These are phyloP conservation scores for Plagodis dolabraria DNA, from an alignment of 2,888 invertebrate genomes.

Conservation along the genomic window DNA sequence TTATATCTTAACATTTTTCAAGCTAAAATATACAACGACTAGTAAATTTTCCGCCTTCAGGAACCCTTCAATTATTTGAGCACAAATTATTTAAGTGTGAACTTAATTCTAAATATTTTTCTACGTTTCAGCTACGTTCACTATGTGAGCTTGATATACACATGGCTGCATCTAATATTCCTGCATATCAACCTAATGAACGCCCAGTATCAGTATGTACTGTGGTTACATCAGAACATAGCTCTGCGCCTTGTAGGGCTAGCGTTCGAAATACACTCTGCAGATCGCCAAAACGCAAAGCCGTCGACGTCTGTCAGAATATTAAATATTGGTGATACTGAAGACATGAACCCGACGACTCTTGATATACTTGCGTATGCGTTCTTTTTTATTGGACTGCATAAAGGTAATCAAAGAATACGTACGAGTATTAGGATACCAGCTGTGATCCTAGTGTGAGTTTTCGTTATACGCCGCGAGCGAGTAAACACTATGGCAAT, in stretches of 20 bases:
- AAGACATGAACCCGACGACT: slow-evolving; percentile 70
- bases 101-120: too few species aligned
- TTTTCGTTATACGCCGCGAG: too few species aligned
- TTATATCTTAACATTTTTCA: too few species aligned
- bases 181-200: slow-evolving; percentile 88
- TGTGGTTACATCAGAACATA: slow-evolving; percentile 92
- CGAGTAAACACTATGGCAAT: too few species aligned
- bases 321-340: slow-evolving; percentile 41
- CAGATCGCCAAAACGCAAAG: slow-evolving; percentile 46
- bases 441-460: too few species aligned
- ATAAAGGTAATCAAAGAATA: slow-evolving; percentile 86
- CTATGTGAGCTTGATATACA: slow-evolving; percentile 88
- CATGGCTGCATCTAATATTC: slow-evolving; percentile 91
- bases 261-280: slow-evolving; percentile 89
- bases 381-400: slow-evolving; percentile 92
- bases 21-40: too few species aligned
- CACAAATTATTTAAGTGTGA: too few species aligned
- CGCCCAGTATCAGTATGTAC: slow-evolving; percentile 88
- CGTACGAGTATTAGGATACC: too few species aligned
- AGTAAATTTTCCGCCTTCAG: too few species aligned
- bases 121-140: slow-evolving; percentile 87
- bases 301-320: slow-evolving; percentile 38
- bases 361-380: slow-evolving; percentile 90
- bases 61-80: too few species aligned
- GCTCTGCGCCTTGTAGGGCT: slow-evolving; percentile 93